Evolutionary conservation across 2,888 invertebrate species (phyloP), one percentile per base, ranked within the genome.

Genomic region (Cotesia congregata): DNA sequence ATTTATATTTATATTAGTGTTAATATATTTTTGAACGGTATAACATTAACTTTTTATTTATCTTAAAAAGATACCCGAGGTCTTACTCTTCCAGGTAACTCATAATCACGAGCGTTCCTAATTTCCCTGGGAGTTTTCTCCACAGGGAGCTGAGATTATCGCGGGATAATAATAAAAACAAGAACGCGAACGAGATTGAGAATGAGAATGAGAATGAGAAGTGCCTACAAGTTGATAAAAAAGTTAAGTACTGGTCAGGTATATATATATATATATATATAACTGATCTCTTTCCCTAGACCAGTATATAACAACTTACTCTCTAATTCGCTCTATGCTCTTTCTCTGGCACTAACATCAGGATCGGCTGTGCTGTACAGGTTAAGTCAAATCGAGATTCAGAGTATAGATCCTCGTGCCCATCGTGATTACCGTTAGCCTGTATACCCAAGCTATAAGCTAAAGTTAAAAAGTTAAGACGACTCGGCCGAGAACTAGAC

Each of bases 351-450:
- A n/a, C 15, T 38, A 30, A 30, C 30, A 30, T 30, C 30, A 30
- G 15, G n/a, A 38, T 75, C 39, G 9, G 38, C 40, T 67, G n/a
- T n/a, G 20, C 3, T n/a, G 61, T 64, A 62, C 40, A 61, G 67
- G 15, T 68, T 40, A 67, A 5, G 15, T 17, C 72, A 75, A 74
- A 72, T 75, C 30, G 30, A 30, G 30, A 30, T 30, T 30, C 30
- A 30, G 75, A 72, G 71, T 65, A 72, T 72, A n/a, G 12, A 72
- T 72, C 62, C 64, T 72, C 76, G 76, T 76, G 80, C 78, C 73
- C 80, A 80, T 78, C 72, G 77, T 77, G 78, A 80, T 80, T 80
- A 80, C 80, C 80, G 80, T 80, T 80, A 80, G 72, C 74, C 76
- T 60, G 62, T 72, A 17, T 30, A 30, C 3, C 3, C 30, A 30